Evolutionary conservation across 2,888 invertebrate species (phyloP), one percentile per base, ranked within the genome.

Genomic region (Microplitis deprimator): DNA sequence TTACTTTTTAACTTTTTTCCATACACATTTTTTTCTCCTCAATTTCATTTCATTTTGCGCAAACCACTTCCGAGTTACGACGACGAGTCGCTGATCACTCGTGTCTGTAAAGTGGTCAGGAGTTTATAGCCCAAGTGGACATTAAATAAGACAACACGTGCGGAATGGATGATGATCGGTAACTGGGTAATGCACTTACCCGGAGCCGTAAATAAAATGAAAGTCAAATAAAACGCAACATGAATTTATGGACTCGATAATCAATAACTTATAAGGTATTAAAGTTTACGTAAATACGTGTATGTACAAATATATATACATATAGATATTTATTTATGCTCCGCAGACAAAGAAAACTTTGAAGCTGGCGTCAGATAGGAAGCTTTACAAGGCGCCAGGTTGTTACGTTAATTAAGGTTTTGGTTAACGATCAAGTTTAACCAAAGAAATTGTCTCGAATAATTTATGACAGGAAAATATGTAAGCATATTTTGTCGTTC

Each of bases 401-500:
- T 50, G 13, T 50, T 50, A 50, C 8, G 13, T 50, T 50, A 50
- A 50, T 50, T 50, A 50, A 50, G 10, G 5, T 50, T 50, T 50
- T 13, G 50, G 8, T 50, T 50, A 50, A 50, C 50, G 8, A 50
- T 50, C 13, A 50, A 50, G 50, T 50, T 13, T 50, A 50, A 50
- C 50, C 50, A 50, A 50, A 50, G 50, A 50, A 50, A 50, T 50
- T 13, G 4, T 50, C 13, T 2, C 50, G 50, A 50, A 13, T 50
- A 50, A 50, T 50, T 50, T 50, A 50, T 50, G 50, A 50, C 50
- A 50, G 50, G 50, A 50, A 50, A 50, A 67, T 38, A 67, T 38
- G 38, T 67, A 38, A 67, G 67, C 67, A 13, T 67, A 38, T 67
- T 67, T 67, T 67, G 67, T 67, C 16, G 17, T 62, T 20, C 62